Conservation (phyloP, 2,113 vertebrate genomes). For the Candoia aspera region DNA sequence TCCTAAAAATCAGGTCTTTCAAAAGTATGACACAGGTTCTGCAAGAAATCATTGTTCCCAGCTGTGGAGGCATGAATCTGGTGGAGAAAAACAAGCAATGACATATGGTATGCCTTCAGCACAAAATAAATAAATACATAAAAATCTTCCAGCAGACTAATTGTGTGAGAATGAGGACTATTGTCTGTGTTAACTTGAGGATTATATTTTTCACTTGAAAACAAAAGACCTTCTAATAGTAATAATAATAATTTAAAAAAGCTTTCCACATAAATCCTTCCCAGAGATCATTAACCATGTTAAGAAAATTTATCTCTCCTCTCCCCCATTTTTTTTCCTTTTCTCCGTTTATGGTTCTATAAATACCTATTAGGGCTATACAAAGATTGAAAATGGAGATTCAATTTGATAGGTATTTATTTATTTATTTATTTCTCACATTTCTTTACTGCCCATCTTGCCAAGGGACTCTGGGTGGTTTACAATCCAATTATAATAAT, state of each 20-base stretch:
- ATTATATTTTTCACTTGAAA: background rate
- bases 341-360: background rate
- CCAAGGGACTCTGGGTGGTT: too few relatives aligned
- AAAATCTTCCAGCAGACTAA: background rate
- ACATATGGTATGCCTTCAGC: background rate
- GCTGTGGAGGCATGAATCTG: background rate
- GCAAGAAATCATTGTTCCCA: background rate
- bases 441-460: too few relatives aligned
- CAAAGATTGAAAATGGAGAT: background rate
- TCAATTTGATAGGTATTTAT: background rate
- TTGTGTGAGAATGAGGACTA: background rate
- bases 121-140: background rate
- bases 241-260: background rate
- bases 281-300: background rate
- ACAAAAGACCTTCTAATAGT: too few relatives aligned
- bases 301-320: background rate
- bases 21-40: background rate
- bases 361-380: background rate
- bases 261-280: background rate
- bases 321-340: background rate
- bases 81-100: background rate
- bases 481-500: too few relatives aligned
- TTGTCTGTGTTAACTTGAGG: background rate
- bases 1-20: background rate
- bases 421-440: too few relatives aligned